Evolutionary conservation across 1,140 invertebrate species (phyloP).

Genomic region (Battus philenor): DNA sequence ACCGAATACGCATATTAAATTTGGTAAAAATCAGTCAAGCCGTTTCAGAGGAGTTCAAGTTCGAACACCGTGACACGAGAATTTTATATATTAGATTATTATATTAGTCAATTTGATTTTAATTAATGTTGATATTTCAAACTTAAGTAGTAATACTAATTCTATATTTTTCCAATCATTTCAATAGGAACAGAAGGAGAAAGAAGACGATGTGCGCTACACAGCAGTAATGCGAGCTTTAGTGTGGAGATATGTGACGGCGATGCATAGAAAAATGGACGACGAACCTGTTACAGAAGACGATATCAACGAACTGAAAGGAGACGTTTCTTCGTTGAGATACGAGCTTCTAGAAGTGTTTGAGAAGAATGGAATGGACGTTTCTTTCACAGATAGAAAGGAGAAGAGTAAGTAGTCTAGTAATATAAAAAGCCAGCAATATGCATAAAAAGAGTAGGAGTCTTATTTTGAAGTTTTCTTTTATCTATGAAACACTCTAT

Average conservation of each 20-base stretch:
- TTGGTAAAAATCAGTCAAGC: too few relatives aligned
- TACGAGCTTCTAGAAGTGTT: slow-evolving; percentile 92
- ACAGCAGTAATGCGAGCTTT: slow-evolving; percentile 87
- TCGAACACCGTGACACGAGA: too few relatives aligned
- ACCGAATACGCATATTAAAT: too few relatives aligned
- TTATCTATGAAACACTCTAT: too few relatives aligned
- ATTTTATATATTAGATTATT: too few relatives aligned
- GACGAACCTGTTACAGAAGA: slow-evolving; percentile 91
- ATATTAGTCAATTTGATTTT: too few relatives aligned
- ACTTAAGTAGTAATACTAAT: too few relatives aligned
- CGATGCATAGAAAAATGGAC: slow-evolving; percentile 85
- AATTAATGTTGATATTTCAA: too few relatives aligned
- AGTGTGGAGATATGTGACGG: slow-evolving; percentile 90
- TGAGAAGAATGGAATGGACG: slow-evolving; percentile 86
- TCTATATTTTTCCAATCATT: too few relatives aligned
- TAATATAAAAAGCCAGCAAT: background rate
- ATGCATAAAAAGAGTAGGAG: background rate
- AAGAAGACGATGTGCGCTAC: slow-evolving; percentile 82
- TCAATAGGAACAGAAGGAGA: slow-evolving; percentile 75
- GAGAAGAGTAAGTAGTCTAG: slow-evolving; percentile 79
- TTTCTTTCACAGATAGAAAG: slow-evolving; percentile 81
- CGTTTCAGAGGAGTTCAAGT: too few relatives aligned
- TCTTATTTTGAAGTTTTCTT: too few relatives aligned
- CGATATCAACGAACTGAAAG: slow-evolving; percentile 94
- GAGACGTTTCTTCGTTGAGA: slow-evolving; percentile 87